phyloP scores from a whole-genome alignment of 1,140 invertebrate genomes.

The Meloidogyne hapla region DNA sequence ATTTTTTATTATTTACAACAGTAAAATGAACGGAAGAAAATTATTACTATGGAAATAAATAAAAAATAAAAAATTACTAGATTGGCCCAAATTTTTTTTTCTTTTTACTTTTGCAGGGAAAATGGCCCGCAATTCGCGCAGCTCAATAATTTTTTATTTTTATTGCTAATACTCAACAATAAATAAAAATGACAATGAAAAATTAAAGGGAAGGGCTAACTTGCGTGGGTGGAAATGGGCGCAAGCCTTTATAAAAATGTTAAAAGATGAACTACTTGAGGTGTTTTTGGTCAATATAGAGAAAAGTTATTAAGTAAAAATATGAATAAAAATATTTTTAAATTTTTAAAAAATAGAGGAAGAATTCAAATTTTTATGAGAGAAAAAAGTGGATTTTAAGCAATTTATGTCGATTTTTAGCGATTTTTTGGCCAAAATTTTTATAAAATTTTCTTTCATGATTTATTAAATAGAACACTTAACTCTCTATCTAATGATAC shows the following conservation, averaged over 20 bases:
- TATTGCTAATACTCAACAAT: background rate
- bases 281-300: background rate
- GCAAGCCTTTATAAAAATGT: background rate
- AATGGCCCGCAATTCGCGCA: background rate
- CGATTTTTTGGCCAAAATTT: too few relatives aligned
- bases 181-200: background rate
- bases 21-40: background rate
- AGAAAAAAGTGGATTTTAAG: too few relatives aligned
- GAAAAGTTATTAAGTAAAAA: background rate
- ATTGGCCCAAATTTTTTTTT: background rate
- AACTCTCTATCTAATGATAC: too few relatives aligned
- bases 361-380: too few relatives aligned
- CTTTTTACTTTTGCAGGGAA: background rate
- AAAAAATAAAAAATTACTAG: background rate
- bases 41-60: background rate
- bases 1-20: conserved; percentile 3
- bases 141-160: background rate
- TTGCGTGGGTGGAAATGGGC: background rate
- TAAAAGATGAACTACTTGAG: background rate
- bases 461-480: too few relatives aligned
- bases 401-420: too few relatives aligned
- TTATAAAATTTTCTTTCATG: too few relatives aligned
- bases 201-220: background rate
- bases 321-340: background rate
- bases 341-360: too few relatives aligned